Conservation (phyloP, 2,113 vertebrate species). For the Tautogolabrus adspersus region DNA sequence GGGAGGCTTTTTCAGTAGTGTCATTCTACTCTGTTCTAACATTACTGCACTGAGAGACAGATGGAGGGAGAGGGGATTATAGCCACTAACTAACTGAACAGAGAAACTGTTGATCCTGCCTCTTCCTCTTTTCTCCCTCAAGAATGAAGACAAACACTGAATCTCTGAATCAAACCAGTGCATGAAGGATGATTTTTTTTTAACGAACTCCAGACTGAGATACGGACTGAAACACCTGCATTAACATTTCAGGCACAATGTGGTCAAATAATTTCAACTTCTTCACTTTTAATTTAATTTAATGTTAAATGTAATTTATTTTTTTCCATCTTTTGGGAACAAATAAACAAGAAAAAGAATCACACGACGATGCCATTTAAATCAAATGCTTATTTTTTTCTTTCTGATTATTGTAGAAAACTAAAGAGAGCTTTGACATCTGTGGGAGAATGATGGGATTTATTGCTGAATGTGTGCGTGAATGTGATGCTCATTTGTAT, state of each 20-base stretch:
- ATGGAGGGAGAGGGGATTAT: slow-evolving; percentile 50
- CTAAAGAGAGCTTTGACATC: slow-evolving; percentile 49
- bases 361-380: slow-evolving; percentile 73
- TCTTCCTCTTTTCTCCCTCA: slow-evolving; percentile 56
- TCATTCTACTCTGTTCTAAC: slow-evolving; percentile 57
- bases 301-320: slow-evolving; percentile 83
- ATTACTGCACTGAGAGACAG: slow-evolving; percentile 69
- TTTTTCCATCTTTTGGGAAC: slow-evolving; percentile 74
- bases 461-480: slow-evolving; percentile 36
- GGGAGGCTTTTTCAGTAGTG: slow-evolving; percentile 52
- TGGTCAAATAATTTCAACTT: slow-evolving; percentile 72
- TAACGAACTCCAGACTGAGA: slow-evolving; percentile 62
- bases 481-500: slow-evolving; percentile 62
- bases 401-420: slow-evolving; percentile 58
- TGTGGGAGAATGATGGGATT: slow-evolving; percentile 34
- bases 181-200: slow-evolving; percentile 76
- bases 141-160: slow-evolving; percentile 64
- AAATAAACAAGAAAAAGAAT: slow-evolving; percentile 73
- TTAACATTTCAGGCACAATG: slow-evolving; percentile 76
- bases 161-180: slow-evolving; percentile 64
- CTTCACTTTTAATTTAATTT: slow-evolving; percentile 84
- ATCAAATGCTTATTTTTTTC: slow-evolving; percentile 67
- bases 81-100: slow-evolving; percentile 82
- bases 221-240: slow-evolving; percentile 64
- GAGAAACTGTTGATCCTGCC: slow-evolving; percentile 64